Base-by-base conservation (phyloP, 1,140 invertebrate genomes). In the Philotrypesis tridentata region DNA sequence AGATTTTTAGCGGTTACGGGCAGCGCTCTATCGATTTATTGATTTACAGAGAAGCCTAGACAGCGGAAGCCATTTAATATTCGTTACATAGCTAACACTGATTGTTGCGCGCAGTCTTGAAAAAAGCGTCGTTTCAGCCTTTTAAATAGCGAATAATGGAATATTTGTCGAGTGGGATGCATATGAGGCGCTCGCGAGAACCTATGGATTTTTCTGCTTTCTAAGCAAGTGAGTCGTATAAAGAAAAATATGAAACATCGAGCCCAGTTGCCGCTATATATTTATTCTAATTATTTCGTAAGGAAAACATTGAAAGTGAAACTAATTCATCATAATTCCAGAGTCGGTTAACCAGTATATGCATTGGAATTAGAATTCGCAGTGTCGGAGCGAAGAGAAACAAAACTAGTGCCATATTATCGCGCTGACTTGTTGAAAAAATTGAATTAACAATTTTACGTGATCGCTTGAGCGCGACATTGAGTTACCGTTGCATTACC, bases 121-220 rank as follows among this genome's bases (percentile, higher is more conserved):
- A 65, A 37, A 55, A 14, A 55, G 61, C 33, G 27, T 48, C 25
- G 61, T 48, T n/a, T 60, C 33, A 33, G 8, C 2, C 67, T 48
- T 78, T 78, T 68, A 68, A 68, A 2, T 1, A 27, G n/a, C 31
- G 8, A 33, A 23, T 31, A 48, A 79, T 61, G 61, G 40, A 71
- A 79, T n/a, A n/a, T 60, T 0, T 6, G 31, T 48, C 11, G n/a
- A 23, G 48, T 17, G 21, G 21, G 21, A 55, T 55, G 33, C n/a
- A n/a, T 9, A 71, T 14, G 21, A 31, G n/a, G 48, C 17, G 4
- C 31, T 33, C 21, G 25, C 23, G 31, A n/a, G 12, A 60, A 55
- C 33, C 43, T 25, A 61, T 71, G 23, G 67, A 73, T 37, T 73
- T 79, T 73, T 55, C 21, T 80, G 70, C 70, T 80, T 43, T 73